Percentiles rank a stretch among this genome's conserved stretches.
phyloP scores from a whole-genome alignment of 2,113 vertebrate genomes.

The Hippolais icterina region DNA sequence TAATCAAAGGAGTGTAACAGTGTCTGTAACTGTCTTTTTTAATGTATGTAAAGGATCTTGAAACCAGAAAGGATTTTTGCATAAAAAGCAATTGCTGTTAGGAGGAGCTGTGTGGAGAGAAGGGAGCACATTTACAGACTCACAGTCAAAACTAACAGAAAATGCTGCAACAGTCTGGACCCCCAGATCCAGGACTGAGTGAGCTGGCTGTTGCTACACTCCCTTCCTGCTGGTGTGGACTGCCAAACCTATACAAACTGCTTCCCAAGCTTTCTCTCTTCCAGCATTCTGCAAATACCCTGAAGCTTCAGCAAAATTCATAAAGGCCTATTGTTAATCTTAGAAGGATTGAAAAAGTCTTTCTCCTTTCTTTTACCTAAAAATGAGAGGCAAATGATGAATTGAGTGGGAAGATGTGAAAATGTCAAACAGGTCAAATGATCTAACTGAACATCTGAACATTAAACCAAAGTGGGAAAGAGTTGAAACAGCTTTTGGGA shows the following conservation, averaged over 20 bases:
- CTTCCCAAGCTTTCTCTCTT: background rate
- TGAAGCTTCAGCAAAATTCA: background rate
- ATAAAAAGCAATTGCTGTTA: conserved; percentile 4
- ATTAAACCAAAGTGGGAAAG: background rate
- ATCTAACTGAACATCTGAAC: background rate
- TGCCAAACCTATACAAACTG: background rate
- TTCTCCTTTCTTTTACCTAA: conserved; percentile 21
- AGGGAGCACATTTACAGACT: background rate
- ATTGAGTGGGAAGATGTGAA: background rate
- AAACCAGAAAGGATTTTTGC: conserved; percentile 19
- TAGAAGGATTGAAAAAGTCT: background rate
- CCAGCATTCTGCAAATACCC: background rate
- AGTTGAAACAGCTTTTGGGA: background rate
- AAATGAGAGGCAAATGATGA: background rate
- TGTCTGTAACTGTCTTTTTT: conserved; percentile 7
- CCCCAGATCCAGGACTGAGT: background rate
- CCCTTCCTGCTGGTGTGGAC: background rate
- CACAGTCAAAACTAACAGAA: background rate
- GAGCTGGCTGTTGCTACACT: background rate
- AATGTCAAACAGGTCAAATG: conserved; percentile 3
- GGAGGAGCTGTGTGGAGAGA: background rate
- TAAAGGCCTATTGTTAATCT: background rate
- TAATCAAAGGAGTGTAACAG: conserved; percentile 26
- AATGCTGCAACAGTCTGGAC: background rate
- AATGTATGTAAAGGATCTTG: background rate